Base-by-base conservation (phyloP, 2,113 vertebrate species). In the Terrapene triunguis region DNA sequence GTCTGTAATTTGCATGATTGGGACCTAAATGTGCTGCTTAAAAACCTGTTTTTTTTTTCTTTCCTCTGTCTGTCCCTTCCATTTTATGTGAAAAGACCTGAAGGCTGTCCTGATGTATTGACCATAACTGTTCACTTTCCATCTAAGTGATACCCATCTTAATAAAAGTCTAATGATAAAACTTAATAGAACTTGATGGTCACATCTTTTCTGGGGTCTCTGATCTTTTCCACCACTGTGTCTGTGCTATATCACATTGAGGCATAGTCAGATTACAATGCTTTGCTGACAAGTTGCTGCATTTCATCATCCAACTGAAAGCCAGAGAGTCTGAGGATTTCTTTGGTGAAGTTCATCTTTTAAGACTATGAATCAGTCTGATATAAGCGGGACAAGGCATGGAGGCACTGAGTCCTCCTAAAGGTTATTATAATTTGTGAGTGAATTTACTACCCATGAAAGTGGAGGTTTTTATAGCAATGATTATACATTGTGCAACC, bases 11-110 rank as follows among this genome's bases (percentile, higher is more conserved):
- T 76, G 24, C 38, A 76, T 38, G 42, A 76, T 76, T 6, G 4
- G 19, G 12, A 76, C 3, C 38, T 27, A 76, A 76, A 42, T 47
- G 47, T 76, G 22, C 10, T 9, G 35, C 38, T 76, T 1, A 32
- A 32, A 12, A 29, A 3, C 10, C 3, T 1, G 2, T 47, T 50
- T n/a, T 0, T 0, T 1, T 0, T 1, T 5, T 35, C 8, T 42
- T 2, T 0, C 59, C 16, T 2, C 1, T 54, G 1, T 24, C 12
- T 76, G 72, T 11, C 24, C 22, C 72, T 44, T 44, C 72, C 5
- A n/a, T 22, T 24, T 29, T 47, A 47, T 76, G 50, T 84, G 17
- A 53, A 25, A 5, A 9, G 53, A 21, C 19, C 35, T 57, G 53
- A 29, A 21, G 5, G 10, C 47, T 27, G 44, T 2, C 53, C 4